Evolutionary conservation across 2,888 invertebrate genomes (phyloP).

Genomic region (Orchesellides sinensis): DNA sequence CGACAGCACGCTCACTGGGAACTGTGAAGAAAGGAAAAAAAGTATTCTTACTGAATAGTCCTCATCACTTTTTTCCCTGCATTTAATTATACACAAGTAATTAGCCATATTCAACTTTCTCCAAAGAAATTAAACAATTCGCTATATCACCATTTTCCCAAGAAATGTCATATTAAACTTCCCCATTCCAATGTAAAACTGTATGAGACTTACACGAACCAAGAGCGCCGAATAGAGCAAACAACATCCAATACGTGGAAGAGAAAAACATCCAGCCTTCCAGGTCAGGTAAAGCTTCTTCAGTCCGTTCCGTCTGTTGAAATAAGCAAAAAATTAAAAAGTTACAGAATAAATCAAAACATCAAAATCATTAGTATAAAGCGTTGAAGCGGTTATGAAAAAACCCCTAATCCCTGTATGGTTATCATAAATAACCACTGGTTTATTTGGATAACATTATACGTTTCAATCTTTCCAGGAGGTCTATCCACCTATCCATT

Average conservation of each 20-base stretch:
- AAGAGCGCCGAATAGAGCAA: slow-evolving; percentile 87
- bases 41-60: neutral
- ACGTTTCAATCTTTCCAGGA: too few relatives aligned
- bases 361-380: slow-evolving; percentile 26
- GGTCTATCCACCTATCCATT: too few relatives aligned
- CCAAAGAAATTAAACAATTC: neutral
- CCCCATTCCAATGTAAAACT: neutral
- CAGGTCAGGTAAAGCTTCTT: slow-evolving; percentile 86
- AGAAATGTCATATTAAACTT: neutral
- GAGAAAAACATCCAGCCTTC: slow-evolving; percentile 92
- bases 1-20: slow-evolving; percentile 87
- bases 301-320: slow-evolving; percentile 84
- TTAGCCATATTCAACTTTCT: neutral
- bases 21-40: slow-evolving; percentile 80
- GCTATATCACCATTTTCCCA: neutral
- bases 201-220: slow-evolving; percentile 84
- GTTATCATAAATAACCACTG: too few relatives aligned
- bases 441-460: too few relatives aligned
- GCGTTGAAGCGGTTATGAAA: too few relatives aligned
- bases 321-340: slow-evolving; percentile 20
- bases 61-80: neutral
- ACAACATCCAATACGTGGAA: slow-evolving; percentile 89
- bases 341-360: neutral
- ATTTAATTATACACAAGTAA: neutral
- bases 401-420: too few relatives aligned